These are phyloP conservation scores for Emmelina monodactyla DNA, from an alignment of 2,888 invertebrate genomes.

Conservation along the genomic window DNA sequence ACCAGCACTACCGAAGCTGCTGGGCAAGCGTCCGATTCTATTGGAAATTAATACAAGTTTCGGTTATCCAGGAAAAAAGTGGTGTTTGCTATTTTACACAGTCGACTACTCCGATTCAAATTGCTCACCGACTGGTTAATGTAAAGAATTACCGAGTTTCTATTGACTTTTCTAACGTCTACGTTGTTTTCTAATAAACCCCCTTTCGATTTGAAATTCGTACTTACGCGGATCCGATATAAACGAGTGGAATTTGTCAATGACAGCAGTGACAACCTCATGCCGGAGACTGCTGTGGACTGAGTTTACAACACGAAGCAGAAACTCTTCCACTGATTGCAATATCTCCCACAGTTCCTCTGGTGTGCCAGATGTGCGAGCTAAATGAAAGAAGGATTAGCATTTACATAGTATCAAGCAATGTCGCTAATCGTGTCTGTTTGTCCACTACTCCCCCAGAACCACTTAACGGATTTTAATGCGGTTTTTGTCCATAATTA, in stretches of 20 bases:
- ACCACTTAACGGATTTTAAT: no score
- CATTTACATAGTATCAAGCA: no score
- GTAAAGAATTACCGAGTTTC: no score
- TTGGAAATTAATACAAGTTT: not conserved
- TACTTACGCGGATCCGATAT: slow-evolving; percentile 66
- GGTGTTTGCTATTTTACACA: no score
- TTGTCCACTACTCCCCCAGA: no score
- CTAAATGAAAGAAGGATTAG: slow-evolving; percentile 18
- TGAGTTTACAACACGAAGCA: slow-evolving; percentile 32
- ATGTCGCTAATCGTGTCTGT: no score
- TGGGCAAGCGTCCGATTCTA: slow-evolving; percentile 60
- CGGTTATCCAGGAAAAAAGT: not conserved
- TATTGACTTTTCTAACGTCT: no score
- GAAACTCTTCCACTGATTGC: slow-evolving; percentile 38
- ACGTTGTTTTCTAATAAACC: no score
- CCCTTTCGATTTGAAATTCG: no score
- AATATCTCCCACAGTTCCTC: slow-evolving; percentile 34
- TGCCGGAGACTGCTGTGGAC: slow-evolving; percentile 34
- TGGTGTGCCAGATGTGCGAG: slow-evolving; percentile 28
- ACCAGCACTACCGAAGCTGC: slow-evolving; percentile 69
- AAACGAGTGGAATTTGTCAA: slow-evolving; percentile 66
- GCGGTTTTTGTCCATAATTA: no score
- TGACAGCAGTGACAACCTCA: slow-evolving; percentile 60
- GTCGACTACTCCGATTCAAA: no score
- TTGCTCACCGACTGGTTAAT: no score